These are phyloP conservation scores for Drosophila limbata DNA, from an alignment of 2,888 invertebrate genomes.

Conservation along the genomic window DNA sequence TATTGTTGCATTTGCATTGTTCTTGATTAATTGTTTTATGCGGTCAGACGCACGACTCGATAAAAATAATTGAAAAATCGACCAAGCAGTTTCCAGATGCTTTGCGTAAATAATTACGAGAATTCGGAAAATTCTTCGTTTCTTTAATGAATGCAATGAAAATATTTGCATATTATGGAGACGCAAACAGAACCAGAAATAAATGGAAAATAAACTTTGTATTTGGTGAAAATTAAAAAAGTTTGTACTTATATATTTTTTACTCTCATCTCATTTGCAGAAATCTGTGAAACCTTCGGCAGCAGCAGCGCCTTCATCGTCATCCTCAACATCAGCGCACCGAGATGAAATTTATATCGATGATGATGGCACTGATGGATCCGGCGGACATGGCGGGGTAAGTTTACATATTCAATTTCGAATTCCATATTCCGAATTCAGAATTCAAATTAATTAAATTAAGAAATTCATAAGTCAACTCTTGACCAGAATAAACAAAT, in stretches of 20 bases:
- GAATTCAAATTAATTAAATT: constrained; percentile 44
- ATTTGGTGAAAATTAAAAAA: constrained; percentile 68
- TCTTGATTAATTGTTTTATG: constrained; percentile 45
- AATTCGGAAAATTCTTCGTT: neutral
- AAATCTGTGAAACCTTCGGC: constrained; percentile 82
- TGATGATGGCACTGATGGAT: constrained; percentile 91
- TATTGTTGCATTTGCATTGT: constrained; percentile 38
- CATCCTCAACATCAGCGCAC: constrained; percentile 74
- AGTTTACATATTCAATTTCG: constrained; percentile 73
- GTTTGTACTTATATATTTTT: constrained; percentile 50
- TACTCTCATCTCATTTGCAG: constrained; percentile 68
- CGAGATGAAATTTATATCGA: constrained; percentile 90
- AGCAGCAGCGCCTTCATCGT: constrained; percentile 67
- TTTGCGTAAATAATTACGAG: neutral
- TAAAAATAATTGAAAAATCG: neutral
- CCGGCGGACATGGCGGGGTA: constrained; percentile 89
- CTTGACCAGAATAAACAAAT: constrained; percentile 26
- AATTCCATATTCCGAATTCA: constrained; percentile 7
- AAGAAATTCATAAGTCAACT: constrained; percentile 11
- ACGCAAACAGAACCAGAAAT: constrained; percentile 21
- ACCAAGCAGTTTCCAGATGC: neutral
- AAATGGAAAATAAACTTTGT: constrained; percentile 42
- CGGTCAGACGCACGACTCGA: constrained; percentile 17
- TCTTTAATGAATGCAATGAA: constrained; percentile 65
- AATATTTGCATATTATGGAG: constrained; percentile 62